phyloP scores from a whole-genome alignment of 2,113 vertebrate species.

The Leucopternis melanops region DNA sequence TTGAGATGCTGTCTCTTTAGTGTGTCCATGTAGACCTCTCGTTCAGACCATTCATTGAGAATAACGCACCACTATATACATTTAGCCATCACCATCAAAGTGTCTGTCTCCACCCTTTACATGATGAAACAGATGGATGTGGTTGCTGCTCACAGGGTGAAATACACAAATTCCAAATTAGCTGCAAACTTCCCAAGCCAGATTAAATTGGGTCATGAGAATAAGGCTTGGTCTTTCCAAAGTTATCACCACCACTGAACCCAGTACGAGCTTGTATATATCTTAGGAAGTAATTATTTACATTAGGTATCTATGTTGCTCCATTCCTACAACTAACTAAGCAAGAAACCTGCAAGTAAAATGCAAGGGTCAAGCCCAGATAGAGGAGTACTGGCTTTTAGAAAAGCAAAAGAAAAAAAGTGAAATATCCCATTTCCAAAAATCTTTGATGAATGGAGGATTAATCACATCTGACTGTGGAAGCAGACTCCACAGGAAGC shows the following conservation, averaged over 20 bases:
- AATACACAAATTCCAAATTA: background rate
- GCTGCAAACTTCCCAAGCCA: background rate
- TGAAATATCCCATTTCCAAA: background rate
- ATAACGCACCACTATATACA: background rate
- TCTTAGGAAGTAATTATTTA: background rate
- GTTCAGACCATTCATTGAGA: background rate
- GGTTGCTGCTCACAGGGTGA: background rate
- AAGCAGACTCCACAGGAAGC: background rate
- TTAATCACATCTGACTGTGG: background rate
- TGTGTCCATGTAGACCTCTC: background rate
- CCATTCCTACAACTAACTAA: background rate
- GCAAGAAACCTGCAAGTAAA: background rate
- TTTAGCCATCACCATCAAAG: background rate
- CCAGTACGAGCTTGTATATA: rapidly evolving
- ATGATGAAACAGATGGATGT: constrained; percentile 17
- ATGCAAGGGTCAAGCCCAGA: background rate
- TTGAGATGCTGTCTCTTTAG: constrained; percentile 13
- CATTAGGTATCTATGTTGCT: background rate
- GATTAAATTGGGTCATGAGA: background rate
- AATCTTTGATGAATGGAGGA: background rate
- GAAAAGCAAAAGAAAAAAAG: background rate
- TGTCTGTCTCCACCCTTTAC: background rate
- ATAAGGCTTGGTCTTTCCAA: background rate
- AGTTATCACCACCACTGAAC: background rate
- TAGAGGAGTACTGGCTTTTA: background rate